A percentile compares a stretch with the other conserved stretches of the same genome.
Conservation (phyloP, 1,140 invertebrate genomes). For the Mesaphorura yosii region DNA sequence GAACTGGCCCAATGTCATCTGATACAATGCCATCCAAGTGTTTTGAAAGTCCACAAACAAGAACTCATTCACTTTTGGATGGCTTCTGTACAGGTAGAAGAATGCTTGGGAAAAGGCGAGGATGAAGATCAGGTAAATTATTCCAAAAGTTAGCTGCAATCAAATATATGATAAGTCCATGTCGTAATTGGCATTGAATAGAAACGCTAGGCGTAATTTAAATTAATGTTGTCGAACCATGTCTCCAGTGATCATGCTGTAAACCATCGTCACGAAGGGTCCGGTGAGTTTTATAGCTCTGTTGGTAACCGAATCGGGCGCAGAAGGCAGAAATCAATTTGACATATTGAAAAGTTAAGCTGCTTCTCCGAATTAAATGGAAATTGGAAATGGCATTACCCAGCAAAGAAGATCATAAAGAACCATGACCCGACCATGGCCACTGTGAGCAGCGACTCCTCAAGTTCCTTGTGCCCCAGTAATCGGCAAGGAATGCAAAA, state of each 20-base stretch:
- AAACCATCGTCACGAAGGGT: slow-evolving; percentile 97
- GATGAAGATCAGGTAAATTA: slow-evolving; percentile 86
- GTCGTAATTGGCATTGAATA: too few relatives aligned
- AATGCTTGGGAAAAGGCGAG: slow-evolving; percentile 94
- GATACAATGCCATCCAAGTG: slow-evolving; percentile 95
- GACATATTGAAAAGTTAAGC: not conserved
- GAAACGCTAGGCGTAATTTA: too few relatives aligned
- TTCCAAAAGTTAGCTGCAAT: slow-evolving; percentile 93
- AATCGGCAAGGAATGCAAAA: slow-evolving; percentile 82
- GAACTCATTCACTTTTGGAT: slow-evolving; percentile 63
- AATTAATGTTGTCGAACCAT: too few relatives aligned
- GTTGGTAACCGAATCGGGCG: too few relatives aligned
- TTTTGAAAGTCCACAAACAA: slow-evolving; percentile 71
- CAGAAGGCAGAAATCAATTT: not conserved
- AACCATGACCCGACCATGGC: slow-evolving; percentile 93
- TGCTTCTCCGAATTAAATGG: slow-evolving; percentile 15
- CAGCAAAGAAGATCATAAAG: slow-evolving; percentile 95
- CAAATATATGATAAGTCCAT: too few relatives aligned
- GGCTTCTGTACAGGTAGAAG: slow-evolving; percentile 90
- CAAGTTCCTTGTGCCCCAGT: slow-evolving; percentile 55
- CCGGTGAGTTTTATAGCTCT: slow-evolving; percentile 87
- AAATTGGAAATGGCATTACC: slow-evolving; percentile 50
- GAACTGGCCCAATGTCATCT: slow-evolving; percentile 95
- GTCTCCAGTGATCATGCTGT: slow-evolving; percentile 93
- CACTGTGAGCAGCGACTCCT: slow-evolving; percentile 83